Conservation (phyloP, 2,888 invertebrate species). For the Melanchra persicariae region DNA sequence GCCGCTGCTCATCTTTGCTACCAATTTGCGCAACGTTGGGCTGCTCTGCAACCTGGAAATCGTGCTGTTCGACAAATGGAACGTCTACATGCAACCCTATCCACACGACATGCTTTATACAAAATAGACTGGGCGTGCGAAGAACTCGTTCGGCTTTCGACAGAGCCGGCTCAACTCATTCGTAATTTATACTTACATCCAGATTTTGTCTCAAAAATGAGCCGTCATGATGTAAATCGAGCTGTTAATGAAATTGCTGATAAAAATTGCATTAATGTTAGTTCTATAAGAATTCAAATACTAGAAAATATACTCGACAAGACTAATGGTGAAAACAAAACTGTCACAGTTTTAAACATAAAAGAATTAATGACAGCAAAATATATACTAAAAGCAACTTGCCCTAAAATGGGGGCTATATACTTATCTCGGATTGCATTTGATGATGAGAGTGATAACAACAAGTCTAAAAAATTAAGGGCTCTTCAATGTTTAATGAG, state of each 20-base stretch:
- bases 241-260: conserved; percentile 89
- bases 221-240: conserved; percentile 85
- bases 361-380: conserved; percentile 86
- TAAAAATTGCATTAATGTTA: conserved; percentile 87
- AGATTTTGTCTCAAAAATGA: conserved; percentile 83
- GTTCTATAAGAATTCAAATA: conserved; percentile 87
- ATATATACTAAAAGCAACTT: conserved; percentile 88
- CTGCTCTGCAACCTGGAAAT: conserved; percentile 86
- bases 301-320: conserved; percentile 86
- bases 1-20: conserved; percentile 88
- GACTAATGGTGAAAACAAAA: conserved; percentile 74
- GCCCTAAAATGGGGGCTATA: conserved; percentile 89
- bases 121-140: conserved; percentile 88
- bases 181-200: conserved; percentile 86
- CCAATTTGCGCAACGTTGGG: conserved; percentile 89
- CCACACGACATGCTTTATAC: conserved; percentile 86
- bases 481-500: conserved; percentile 89
- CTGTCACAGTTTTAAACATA: conserved; percentile 75
- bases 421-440: conserved; percentile 88
- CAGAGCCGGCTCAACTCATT: conserved; percentile 88
- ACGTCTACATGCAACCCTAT: conserved; percentile 85
- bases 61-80: conserved; percentile 89
- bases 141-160: conserved; percentile 83
- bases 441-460: conserved; percentile 86
- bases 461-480: conserved; percentile 86